A percentile compares a stretch with the other conserved stretches of the same genome.
phyloP scores from a whole-genome alignment of 1,140 invertebrate genomes.

The Drosophila oshimai region DNA sequence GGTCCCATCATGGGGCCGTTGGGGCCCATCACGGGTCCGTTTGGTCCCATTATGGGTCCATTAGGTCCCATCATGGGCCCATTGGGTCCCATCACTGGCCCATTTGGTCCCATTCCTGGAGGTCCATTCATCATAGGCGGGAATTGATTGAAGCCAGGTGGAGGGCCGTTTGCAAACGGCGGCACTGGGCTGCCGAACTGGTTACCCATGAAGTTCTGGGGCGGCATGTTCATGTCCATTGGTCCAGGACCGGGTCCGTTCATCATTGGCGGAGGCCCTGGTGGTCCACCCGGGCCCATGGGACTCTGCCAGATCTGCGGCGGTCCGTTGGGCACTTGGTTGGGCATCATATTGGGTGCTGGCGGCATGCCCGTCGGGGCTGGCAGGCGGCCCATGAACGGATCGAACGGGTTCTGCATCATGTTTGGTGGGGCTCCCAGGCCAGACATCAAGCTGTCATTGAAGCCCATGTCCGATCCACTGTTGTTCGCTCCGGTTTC shows the following conservation, averaged over 20 bases:
- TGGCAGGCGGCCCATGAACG: conserved; percentile 34
- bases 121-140: conserved; percentile 76
- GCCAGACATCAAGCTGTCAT: conserved; percentile 83
- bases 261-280: conserved; percentile 27
- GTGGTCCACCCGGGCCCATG: conserved; percentile 36
- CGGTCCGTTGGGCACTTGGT: conserved; percentile 35
- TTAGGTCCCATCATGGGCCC: conserved; percentile 61
- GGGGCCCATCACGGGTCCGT: conserved; percentile 65
- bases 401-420: conserved; percentile 65
- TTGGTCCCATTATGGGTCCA: conserved; percentile 78
- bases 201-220: conserved; percentile 57
- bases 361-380: conserved; percentile 11
- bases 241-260: conserved; percentile 45
- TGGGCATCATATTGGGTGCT: conserved; percentile 20
- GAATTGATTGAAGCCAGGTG: conserved; percentile 54
- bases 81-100: conserved; percentile 79
- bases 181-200: conserved; percentile 58
- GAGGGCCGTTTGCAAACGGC: conserved; percentile 44
- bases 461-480: conserved; percentile 28
- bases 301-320: conserved; percentile 63
- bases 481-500: not conserved
- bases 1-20: conserved; percentile 79
- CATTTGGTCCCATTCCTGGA: conserved; percentile 73
- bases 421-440: conserved; percentile 53
- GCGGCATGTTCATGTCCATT: conserved; percentile 64